These are phyloP conservation scores for Melanocharis versteri DNA, from an alignment of 2,113 vertebrate genomes.

Conservation along the genomic window DNA sequence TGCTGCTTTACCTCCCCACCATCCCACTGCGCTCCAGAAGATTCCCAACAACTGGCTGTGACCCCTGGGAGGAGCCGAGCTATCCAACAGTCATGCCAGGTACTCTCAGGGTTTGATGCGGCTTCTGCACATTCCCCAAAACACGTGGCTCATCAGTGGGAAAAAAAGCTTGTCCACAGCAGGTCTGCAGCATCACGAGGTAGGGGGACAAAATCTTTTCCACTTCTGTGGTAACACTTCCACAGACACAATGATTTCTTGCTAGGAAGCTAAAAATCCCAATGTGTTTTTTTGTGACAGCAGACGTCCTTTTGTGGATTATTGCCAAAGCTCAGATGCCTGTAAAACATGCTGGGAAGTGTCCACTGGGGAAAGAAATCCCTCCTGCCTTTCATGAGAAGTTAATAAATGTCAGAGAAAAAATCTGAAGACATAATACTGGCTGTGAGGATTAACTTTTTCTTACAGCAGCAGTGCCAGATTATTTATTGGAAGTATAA, in stretches of 20 bases:
- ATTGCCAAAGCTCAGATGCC: not conserved
- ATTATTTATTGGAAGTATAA: not conserved
- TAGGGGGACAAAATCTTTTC: not conserved
- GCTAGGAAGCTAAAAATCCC: not conserved
- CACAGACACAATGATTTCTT: not conserved
- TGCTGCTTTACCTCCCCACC: not conserved
- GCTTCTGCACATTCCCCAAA: not conserved
- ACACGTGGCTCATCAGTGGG: fast-evolving
- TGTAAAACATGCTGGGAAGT: not conserved
- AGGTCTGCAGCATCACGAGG: not conserved
- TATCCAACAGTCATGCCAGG: fast-evolving
- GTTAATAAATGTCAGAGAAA: conserved; percentile 14
- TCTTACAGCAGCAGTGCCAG: not conserved
- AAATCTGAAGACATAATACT: conserved; percentile 1
- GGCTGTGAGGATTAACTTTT: not conserved
- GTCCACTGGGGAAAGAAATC: not conserved
- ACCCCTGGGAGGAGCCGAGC: not conserved
- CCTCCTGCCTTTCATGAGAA: not conserved
- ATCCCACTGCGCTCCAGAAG: not conserved
- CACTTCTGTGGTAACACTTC: not conserved
- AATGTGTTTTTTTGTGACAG: not conserved
- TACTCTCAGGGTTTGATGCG: not conserved
- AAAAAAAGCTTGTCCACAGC: not conserved
- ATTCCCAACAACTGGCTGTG: not conserved
- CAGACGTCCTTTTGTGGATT: not conserved